A percentile compares a stretch with the other conserved stretches of the same genome.
Conservation (phyloP, 2,797 vertebrate genomes). For the Alauda arvensis region DNA sequence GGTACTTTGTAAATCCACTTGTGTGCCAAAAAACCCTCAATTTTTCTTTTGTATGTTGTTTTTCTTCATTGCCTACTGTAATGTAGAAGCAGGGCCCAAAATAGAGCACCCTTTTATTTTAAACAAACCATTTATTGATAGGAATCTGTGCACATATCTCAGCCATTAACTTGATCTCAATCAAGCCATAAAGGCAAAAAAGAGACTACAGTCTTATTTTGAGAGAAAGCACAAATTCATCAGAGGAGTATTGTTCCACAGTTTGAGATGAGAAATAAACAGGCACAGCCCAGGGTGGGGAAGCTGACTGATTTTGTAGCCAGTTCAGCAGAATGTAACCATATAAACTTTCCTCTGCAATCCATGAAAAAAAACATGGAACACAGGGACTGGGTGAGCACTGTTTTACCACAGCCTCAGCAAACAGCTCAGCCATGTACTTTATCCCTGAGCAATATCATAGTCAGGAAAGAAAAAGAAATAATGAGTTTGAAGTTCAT, state of each 20-base stretch:
- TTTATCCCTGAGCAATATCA: background rate
- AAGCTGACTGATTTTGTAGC: background rate
- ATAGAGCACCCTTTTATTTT: background rate
- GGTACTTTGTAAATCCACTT: background rate
- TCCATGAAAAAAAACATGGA: background rate
- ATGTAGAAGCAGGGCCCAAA: background rate
- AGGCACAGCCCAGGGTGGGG: background rate
- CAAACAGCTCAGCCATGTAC: background rate
- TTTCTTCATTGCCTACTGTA: conserved; percentile 2
- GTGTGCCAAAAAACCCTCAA: background rate
- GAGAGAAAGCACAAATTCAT: conserved; percentile 24
- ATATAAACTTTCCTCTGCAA: background rate
- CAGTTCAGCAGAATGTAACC: background rate
- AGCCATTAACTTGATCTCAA: conserved; percentile 7
- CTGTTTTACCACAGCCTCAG: background rate
- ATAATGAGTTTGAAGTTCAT: background rate
- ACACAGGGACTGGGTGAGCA: background rate
- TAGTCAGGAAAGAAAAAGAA: background rate
- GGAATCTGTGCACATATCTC: background rate
- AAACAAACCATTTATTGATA: conserved; percentile 32
- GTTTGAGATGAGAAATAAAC: conserved; percentile 5
- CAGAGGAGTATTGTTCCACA: conserved; percentile 4
- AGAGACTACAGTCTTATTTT: conserved; percentile 19
- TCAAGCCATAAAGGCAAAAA: conserved; percentile 25
- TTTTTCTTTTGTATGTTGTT: conserved; percentile 18